Evolutionary conservation across 2,888 invertebrate genomes (phyloP).

Genomic region (Eristalis pertinax): DNA sequence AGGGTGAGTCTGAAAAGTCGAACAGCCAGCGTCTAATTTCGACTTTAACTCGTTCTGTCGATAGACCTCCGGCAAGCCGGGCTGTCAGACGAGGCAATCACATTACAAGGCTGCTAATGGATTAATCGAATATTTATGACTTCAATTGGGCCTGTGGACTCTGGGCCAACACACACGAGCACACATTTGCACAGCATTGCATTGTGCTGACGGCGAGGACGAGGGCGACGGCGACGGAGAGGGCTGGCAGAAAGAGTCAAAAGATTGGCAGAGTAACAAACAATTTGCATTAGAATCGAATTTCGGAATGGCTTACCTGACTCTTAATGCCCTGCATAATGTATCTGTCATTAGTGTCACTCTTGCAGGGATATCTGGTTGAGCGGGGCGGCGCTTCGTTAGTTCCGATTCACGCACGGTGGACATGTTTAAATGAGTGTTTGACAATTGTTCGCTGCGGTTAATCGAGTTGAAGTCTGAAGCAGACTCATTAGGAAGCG

Average conservation of each 20-base stretch:
- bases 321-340: constrained; percentile 30
- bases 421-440: not conserved
- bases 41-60: constrained; percentile 18
- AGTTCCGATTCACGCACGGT: not conserved
- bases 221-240: not conserved
- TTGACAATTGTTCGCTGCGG: constrained; percentile 9
- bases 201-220: not conserved
- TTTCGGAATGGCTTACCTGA: constrained; percentile 22
- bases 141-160: not conserved
- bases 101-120: constrained; percentile 62
- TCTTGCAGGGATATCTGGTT: constrained; percentile 5
- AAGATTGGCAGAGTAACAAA: constrained; percentile 65
- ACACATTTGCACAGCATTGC: not conserved
- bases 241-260: constrained; percentile 20
- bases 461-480: constrained; percentile 17
- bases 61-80: not conserved
- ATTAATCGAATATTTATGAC: constrained; percentile 63
- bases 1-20: not conserved
- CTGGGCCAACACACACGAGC: not conserved
- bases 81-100: constrained; percentile 54
- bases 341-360: constrained; percentile 57
- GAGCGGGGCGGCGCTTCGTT: not conserved
- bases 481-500: constrained; percentile 15
- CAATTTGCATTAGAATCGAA: constrained; percentile 67
- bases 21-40: not conserved